phyloP scores from a whole-genome alignment of 2,797 vertebrate species.

The Darevskia nairensis region DNA sequence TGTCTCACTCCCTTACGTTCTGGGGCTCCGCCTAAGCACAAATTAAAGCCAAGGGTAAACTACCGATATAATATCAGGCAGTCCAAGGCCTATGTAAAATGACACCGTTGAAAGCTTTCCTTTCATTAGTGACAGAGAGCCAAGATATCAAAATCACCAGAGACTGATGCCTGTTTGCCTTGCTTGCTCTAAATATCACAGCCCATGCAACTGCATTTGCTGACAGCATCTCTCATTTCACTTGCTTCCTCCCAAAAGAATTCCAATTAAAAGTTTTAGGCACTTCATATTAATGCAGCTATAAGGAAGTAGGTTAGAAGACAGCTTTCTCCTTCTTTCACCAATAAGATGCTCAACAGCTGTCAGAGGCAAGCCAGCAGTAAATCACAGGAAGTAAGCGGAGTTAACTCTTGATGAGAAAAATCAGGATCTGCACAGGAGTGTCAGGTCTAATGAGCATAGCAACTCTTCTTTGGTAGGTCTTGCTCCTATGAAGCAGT shows the following conservation, averaged over 20 bases:
- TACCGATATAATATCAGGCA: conserved; percentile 53
- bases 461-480: too few species aligned
- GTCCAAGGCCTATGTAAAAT: conserved; percentile 53
- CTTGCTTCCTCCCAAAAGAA: not conserved
- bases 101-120: conserved; percentile 40
- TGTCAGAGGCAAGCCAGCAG: too few species aligned
- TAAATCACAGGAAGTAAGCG: too few species aligned
- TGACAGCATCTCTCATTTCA: conserved; percentile 1
- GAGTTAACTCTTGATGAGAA: too few species aligned
- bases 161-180: conserved; percentile 35
- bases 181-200: conserved; percentile 59
- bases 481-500: too few species aligned
- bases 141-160: conserved; percentile 58
- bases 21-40: not conserved
- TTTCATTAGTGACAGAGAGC: conserved; percentile 56
- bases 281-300: not conserved
- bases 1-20: not conserved
- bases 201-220: conserved; percentile 43
- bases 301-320: not conserved
- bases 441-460: too few species aligned
- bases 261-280: conserved; percentile 6
- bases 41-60: conserved; percentile 47
- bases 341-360: not conserved
- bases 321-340: not conserved
- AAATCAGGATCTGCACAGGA: too few species aligned